Evolutionary conservation across 2,888 invertebrate species (phyloP), one percentile per base, ranked within the genome.

Genomic region (Spodoptera exigua): DNA sequence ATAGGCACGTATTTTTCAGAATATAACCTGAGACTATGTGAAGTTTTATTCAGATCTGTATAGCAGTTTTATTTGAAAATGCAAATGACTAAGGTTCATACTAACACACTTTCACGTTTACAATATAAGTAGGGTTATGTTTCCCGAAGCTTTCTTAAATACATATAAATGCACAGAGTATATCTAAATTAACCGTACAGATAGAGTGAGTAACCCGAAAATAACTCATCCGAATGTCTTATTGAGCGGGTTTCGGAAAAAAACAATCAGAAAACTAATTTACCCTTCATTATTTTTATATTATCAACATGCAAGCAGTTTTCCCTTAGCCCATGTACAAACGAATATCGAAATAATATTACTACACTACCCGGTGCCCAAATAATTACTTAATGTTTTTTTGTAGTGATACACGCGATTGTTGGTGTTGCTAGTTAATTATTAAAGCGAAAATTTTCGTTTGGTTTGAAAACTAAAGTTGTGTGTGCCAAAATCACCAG

Each of bases 201-300:
- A 14, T 11, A n/a, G 12, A 11, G 5, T 37, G 2, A 39, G 27
- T 13, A 17, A 16, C 9, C 12, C 5, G 35, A 45, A 54, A 27
- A 60, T 34, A 67, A 46, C 12, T 11, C 12, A 27, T 14, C 34
- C 13, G 47, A 46, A 64, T 64, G 17, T 37, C 17, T 60, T 60
- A 51, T 44, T 36, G 35, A 35, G 12, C 27, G 40, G 41, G 16
- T 44, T 65, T 16, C 16, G 47, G n/a, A 37, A 39, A 55, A 49
- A 51, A n/a, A 56, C 55, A 55, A 49, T 51, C 45, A 49, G 36
- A 45, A 27, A 70, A 17, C 27, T 32, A 55, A 55, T 51, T 21
- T 64, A 51, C 56, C 16, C 18, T 51, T 70, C 36, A 35, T 71
- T 64, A 55, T 64, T 64, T 79, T 73, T 65, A 59, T 62, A 60